Percentiles rank a stretch among this genome's conserved stretches.
phyloP scores from a whole-genome alignment of 2,888 invertebrate species.

The Heliconius hortense region DNA sequence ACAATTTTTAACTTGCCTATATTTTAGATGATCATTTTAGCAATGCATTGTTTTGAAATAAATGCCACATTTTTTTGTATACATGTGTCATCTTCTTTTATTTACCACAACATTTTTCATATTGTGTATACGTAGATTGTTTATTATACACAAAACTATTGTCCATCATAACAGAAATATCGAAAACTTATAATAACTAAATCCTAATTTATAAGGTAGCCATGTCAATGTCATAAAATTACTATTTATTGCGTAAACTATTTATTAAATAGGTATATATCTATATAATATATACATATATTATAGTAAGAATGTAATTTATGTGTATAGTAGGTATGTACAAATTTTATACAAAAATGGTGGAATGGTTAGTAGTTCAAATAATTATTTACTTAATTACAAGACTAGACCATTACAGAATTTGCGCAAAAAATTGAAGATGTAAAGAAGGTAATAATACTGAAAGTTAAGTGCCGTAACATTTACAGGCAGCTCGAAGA shows the following conservation, averaged over 20 bases:
- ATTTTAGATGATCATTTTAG: neutral
- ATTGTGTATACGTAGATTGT: neutral
- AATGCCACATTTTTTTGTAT: neutral
- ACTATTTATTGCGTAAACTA: neutral
- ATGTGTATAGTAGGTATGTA: no score
- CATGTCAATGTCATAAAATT: neutral
- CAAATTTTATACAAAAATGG: neutral
- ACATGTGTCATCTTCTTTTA: neutral
- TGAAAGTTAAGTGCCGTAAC: constrained; percentile 34
- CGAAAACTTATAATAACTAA: neutral
- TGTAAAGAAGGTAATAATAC: constrained; percentile 31
- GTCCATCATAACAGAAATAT: neutral
- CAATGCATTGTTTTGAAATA: neutral
- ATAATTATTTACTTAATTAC: constrained; percentile 12
- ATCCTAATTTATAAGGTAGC: neutral
- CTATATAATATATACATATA: neutral
- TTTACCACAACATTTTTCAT: neutral
- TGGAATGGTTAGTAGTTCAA: neutral
- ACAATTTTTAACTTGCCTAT: neutral
- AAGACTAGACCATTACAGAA: neutral
- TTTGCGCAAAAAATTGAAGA: constrained; percentile 18
- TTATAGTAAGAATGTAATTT: no score
- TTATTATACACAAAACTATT: neutral
- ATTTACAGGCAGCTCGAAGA: constrained; percentile 24
- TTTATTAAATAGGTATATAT: neutral